A percentile compares a stretch with the other conserved stretches of the same genome.
Conservation (phyloP, 92 coral and sea anemone species). For the Meandrina meandrites region DNA sequence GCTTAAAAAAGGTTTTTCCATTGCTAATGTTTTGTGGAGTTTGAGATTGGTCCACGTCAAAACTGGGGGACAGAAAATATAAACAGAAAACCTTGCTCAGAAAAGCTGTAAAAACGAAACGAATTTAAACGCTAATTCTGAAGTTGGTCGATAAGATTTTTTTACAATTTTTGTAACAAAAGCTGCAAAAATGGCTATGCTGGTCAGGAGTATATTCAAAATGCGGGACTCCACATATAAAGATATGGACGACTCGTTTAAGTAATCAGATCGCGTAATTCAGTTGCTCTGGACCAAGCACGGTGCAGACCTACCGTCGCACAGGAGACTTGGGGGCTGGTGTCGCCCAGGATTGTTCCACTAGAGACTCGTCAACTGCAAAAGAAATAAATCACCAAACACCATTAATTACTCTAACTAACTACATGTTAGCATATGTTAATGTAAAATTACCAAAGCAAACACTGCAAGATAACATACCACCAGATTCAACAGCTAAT, state of each 20-base stretch:
- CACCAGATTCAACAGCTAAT: conserved; percentile 70
- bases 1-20: too few species aligned
- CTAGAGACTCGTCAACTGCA: conserved; percentile 44
- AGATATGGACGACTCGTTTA: background rate
- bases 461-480: conserved; percentile 27
- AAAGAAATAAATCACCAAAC: background rate
- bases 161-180: too few species aligned
- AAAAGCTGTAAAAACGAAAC: too few species aligned
- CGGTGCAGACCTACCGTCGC: conserved; percentile 53
- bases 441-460: background rate
- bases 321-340: conserved; percentile 48
- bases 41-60: too few species aligned
- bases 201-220: too few species aligned
- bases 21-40: too few species aligned
- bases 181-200: too few species aligned
- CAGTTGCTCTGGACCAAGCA: background rate
- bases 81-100: too few species aligned
- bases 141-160: too few species aligned
- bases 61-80: too few species aligned
- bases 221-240: too few species aligned
- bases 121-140: too few species aligned
- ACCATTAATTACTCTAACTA: background rate
- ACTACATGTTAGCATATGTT: background rate
- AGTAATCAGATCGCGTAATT: background rate
- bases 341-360: conserved; percentile 64